These are phyloP conservation scores for Helicorthomorpha holstii DNA, from an alignment of 1,140 invertebrate species.

Conservation along the genomic window DNA sequence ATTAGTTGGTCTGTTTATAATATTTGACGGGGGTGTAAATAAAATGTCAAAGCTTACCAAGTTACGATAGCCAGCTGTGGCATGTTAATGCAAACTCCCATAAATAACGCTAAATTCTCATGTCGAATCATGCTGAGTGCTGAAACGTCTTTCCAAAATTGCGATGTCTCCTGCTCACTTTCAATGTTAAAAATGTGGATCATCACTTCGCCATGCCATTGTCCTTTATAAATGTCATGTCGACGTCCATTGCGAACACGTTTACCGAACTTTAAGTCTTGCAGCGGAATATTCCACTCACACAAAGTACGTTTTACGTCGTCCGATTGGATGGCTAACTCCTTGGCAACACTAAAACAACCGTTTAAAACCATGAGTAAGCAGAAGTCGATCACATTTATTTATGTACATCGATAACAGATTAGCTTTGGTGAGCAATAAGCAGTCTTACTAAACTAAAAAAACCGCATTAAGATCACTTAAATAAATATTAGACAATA, in stretches of 20 bases:
- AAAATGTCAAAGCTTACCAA: slow-evolving; percentile 22
- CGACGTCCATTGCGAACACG: slow-evolving; percentile 20
- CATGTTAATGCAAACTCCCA: slow-evolving; percentile 29
- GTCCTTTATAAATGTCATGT: slow-evolving; percentile 26
- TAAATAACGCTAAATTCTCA: slow-evolving; percentile 33
- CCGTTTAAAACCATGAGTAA: no score
- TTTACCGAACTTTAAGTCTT: slow-evolving; percentile 23
- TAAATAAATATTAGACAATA: no score
- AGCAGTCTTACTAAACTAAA: no score
- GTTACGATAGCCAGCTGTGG: slow-evolving; percentile 27
- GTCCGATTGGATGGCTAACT: no score
- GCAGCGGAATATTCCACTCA: slow-evolving; percentile 26
- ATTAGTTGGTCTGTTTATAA: no score
- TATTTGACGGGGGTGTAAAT: no score
- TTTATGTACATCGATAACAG: no score
- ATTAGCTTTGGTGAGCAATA: no score
- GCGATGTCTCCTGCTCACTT: slow-evolving; percentile 15
- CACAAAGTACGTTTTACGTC: background rate
- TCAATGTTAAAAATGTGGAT: slow-evolving; percentile 22
- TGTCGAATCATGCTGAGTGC: slow-evolving; percentile 29
- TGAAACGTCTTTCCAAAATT: slow-evolving; percentile 25
- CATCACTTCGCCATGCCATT: slow-evolving; percentile 32
- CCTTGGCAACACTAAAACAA: no score
- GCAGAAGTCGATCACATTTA: no score
- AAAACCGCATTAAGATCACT: no score